Evolutionary conservation across 2,888 invertebrate species (phyloP).

Genomic region (Galeruca laticollis): DNA sequence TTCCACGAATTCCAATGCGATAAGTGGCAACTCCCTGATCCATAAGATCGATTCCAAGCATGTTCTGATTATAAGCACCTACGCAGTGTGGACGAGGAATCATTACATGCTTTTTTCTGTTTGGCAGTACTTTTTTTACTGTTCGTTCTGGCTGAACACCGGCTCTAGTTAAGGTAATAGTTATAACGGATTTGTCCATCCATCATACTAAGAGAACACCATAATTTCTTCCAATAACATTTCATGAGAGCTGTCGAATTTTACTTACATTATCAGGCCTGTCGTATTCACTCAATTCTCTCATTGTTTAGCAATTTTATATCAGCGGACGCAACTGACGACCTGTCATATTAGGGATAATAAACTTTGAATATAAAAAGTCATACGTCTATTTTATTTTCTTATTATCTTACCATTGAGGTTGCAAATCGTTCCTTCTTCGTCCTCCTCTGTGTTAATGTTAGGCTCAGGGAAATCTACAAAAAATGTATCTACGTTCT

Average conservation of each 20-base stretch:
- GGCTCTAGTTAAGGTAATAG: slow-evolving; percentile 23
- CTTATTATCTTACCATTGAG: slow-evolving; percentile 25
- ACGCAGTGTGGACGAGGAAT: no score
- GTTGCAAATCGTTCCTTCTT: slow-evolving; percentile 26
- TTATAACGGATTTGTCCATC: slow-evolving; percentile 28
- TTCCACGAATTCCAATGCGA: no score
- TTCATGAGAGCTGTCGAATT: no score
- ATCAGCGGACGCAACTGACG: slow-evolving; percentile 27
- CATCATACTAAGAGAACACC: slow-evolving; percentile 27
- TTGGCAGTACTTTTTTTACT: no score
- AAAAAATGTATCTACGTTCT: slow-evolving; percentile 36
- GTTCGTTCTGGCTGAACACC: slow-evolving; percentile 25
- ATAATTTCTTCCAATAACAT: slow-evolving; percentile 27
- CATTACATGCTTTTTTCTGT: no score
- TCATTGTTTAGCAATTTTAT: slow-evolving; percentile 34
- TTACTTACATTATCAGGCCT: slow-evolving; percentile 13
- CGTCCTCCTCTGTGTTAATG: slow-evolving; percentile 39
- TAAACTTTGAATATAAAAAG: no score
- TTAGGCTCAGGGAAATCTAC: slow-evolving; percentile 36
- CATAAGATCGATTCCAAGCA: no score
- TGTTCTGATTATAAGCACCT: no score
- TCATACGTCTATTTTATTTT: no score
- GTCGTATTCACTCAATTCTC: slow-evolving; percentile 22
- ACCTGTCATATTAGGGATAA: slow-evolving; percentile 25
- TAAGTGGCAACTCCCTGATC: no score